Evolutionary conservation across 2,113 vertebrate genomes (phyloP).

Genomic region (Euleptes europaea): DNA sequence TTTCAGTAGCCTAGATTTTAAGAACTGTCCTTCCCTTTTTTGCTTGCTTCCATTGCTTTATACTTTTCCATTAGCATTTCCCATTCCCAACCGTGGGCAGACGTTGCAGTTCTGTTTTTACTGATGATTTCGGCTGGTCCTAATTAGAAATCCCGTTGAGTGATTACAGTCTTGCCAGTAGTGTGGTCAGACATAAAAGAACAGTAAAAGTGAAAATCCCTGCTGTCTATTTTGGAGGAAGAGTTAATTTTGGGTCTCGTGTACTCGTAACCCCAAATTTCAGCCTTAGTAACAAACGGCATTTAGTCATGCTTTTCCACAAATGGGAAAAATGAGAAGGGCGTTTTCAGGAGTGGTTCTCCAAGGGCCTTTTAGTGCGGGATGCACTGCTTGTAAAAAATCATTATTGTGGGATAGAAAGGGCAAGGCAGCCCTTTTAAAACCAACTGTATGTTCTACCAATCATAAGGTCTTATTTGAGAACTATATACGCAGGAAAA

Average conservation of each 20-base stretch:
- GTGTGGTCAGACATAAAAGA: not conserved
- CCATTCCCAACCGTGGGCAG: not conserved
- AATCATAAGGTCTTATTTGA: not conserved
- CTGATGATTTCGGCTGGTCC: not conserved
- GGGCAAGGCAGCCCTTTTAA: not conserved
- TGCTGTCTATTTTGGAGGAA: slow-evolving; percentile 20
- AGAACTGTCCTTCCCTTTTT: not conserved
- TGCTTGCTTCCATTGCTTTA: not conserved
- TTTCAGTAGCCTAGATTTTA: not conserved
- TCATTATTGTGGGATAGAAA: not conserved
- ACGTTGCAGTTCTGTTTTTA: not conserved
- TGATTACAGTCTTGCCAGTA: not conserved
- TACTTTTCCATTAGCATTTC: not conserved
- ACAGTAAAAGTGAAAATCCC: not conserved
- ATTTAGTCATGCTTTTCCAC: not conserved
- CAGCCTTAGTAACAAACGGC: not conserved
- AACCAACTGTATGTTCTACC: not conserved
- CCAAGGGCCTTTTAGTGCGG: not conserved
- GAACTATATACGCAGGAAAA: not conserved
- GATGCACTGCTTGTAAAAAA: not conserved
- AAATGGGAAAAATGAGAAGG: not conserved
- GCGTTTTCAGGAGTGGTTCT: not conserved
- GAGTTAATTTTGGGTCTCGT: not conserved
- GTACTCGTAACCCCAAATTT: not conserved
- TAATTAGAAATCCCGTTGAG: not conserved